phyloP scores from a whole-genome alignment of 2,113 vertebrate species.

The Cavia aperea region DNA sequence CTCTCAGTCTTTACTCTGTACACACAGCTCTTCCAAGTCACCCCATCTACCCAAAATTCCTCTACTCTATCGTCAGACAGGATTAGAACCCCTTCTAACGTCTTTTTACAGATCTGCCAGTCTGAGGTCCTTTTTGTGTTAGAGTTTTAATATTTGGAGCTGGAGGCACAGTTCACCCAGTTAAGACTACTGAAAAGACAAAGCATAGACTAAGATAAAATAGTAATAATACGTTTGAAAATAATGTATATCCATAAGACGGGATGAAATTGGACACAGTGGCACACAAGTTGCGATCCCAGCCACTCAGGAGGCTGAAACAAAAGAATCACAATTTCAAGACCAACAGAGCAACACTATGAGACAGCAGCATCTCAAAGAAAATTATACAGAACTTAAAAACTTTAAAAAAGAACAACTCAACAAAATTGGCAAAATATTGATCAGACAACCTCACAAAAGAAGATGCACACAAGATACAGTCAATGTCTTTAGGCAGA shows the following conservation, averaged over 20 bases:
- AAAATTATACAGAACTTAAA: not conserved
- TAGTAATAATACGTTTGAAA: not conserved
- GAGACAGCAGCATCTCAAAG: not conserved
- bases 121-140: not conserved
- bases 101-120: not conserved
- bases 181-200: not conserved
- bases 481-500: not conserved
- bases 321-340: not conserved
- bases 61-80: not conserved
- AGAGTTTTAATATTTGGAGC: not conserved
- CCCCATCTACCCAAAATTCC: not conserved
- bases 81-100: not conserved
- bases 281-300: not conserved
- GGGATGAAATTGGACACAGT: not conserved
- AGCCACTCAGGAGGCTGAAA: not conserved
- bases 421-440: not conserved
- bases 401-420: not conserved
- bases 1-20: not conserved
- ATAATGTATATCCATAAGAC: not conserved
- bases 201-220: not conserved
- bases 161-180: not conserved
- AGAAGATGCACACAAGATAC: not conserved
- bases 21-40: fast-evolving
- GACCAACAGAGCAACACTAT: not conserved
- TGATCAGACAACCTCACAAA: not conserved